A percentile compares a stretch with the other conserved stretches of the same genome.
These are phyloP conservation scores for Sesamia nonagrioides DNA, from an alignment of 1,140 invertebrate species.

Conservation along the genomic window DNA sequence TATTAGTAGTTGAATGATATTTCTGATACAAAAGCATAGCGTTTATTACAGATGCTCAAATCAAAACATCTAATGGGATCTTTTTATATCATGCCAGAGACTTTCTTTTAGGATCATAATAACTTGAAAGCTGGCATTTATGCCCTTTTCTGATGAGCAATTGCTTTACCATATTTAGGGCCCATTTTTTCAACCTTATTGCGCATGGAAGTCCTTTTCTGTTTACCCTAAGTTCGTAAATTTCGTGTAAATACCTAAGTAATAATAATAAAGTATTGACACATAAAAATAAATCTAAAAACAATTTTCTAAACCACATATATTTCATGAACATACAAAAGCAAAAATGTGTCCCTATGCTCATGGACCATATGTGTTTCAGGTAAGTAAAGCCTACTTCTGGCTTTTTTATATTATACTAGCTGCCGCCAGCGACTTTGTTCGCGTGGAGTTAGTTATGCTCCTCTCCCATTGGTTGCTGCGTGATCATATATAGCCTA, in stretches of 20 bases:
- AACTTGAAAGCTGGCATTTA: conserved; percentile 39
- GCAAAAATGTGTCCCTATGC: conserved; percentile 7
- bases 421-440: no score
- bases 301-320: neutral
- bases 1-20: neutral
- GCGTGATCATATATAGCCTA: no score
- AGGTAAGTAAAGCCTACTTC: neutral
- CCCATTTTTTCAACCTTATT: no score
- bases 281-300: no score
- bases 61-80: conserved; percentile 11
- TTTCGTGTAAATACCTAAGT: no score
- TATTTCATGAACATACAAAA: conserved; percentile 8
- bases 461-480: no score
- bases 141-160: conserved; percentile 16
- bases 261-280: no score
- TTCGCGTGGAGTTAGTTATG: no score
- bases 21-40: conserved; percentile 2
- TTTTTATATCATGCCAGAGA: conserved; percentile 15
- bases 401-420: neutral
- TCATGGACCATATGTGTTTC: conserved; percentile 7
- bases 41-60: neutral
- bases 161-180: no score
- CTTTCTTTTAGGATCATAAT: conserved; percentile 46
- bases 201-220: no score
- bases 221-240: no score